Evolutionary conservation across 2,113 vertebrate species (phyloP), one percentile per base, ranked within the genome.

Genomic region (Mormyrus lacerda): DNA sequence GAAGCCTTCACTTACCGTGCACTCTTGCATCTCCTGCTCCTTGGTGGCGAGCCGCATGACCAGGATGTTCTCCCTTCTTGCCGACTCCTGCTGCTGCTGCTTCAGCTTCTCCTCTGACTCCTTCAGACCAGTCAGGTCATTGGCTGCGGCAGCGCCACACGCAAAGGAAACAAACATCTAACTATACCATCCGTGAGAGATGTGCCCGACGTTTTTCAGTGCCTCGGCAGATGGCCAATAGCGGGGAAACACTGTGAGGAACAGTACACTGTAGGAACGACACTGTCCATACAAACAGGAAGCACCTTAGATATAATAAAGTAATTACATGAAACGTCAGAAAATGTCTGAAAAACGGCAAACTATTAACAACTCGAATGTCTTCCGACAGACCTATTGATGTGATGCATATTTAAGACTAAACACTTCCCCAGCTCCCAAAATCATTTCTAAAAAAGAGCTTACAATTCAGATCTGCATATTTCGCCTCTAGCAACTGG

Each of bases 1-100:
- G 61, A 65, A 69, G 61, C 61, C 61, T 10, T 69, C 61, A 98
- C 98, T 95, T 95, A 99, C 98, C 93, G 98, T 99, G 96, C 98
- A 99, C 95, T 99, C 98, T 91, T 99, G 98, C 98, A 99, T 99
- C 93, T 99, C 98, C 93, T 99, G 98, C 86, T 99, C 98, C 95
- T 99, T 99, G 89, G 98, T 99, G 93, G 98, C 98, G 90, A 99
- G 96, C 88, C 98, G 95, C 98, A 99, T 99, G 90, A 99, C 98
- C 93, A 99, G 95, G 93, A 99, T 99, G 95, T 99, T 99, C 94
- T 99, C 98, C 91, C 98, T 96, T 91, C 98, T 97, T n/a, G 98
- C 98, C 91, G 98, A 99, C 91, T 99, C 98, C 92, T 99, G 98
- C 94, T 99, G 98, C 89, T 99, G 98, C 89, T 99, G 98, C 94